Evolutionary conservation across 1,140 invertebrate genomes (phyloP).

Genomic region (Hermatobates lingyangjiaoensis): DNA sequence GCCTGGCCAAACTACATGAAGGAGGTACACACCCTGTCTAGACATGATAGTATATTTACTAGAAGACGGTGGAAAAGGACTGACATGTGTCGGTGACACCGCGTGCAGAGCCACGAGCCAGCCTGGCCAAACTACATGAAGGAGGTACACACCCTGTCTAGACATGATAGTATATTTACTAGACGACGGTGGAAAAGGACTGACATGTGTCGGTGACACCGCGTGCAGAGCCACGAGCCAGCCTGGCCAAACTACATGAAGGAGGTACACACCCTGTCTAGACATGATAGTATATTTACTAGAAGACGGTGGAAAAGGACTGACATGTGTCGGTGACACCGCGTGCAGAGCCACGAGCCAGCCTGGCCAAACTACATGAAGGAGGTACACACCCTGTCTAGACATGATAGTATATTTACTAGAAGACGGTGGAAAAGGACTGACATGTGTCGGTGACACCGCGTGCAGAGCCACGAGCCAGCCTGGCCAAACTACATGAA

Average conservation of each 20-base stretch:
- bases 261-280: slow-evolving; percentile 52
- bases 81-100: slow-evolving; percentile 57
- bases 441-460: slow-evolving; percentile 57
- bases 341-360: slow-evolving; percentile 49
- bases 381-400: slow-evolving; percentile 52
- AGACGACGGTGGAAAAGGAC: no score
- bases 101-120: slow-evolving; percentile 49
- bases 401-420: no score
- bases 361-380: slow-evolving; percentile 39
- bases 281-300: no score
- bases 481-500: slow-evolving; percentile 39
- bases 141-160: slow-evolving; percentile 52
- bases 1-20: no score
- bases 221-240: slow-evolving; percentile 49
- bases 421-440: no score
- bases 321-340: slow-evolving; percentile 57
- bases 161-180: no score
- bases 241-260: slow-evolving; percentile 39
- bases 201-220: slow-evolving; percentile 57
- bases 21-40: no score
- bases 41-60: no score
- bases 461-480: slow-evolving; percentile 49
- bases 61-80: no score
- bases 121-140: slow-evolving; percentile 39
- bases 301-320: no score